Conservation (phyloP, 2,797 vertebrate genomes). For the Toxotes lorentzi region DNA sequence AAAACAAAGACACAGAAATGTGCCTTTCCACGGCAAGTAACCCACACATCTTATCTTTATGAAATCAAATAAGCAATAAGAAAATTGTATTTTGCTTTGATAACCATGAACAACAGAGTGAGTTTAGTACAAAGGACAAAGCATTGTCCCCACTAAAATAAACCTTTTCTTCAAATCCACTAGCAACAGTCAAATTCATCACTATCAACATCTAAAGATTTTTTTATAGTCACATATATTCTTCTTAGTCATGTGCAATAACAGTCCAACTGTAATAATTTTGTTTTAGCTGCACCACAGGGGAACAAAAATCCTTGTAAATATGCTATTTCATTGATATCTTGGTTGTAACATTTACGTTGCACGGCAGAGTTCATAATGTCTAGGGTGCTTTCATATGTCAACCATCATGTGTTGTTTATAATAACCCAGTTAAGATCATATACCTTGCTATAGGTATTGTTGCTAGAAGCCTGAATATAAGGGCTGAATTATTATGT, state of each 20-base stretch:
- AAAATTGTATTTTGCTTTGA: constrained; percentile 13
- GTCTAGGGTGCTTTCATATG: constrained; percentile 53
- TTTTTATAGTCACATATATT: constrained; percentile 19
- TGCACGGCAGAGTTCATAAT: constrained; percentile 40
- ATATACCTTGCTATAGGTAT: too few relatives aligned
- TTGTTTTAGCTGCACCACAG: constrained; percentile 22
- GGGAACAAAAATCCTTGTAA: constrained; percentile 33
- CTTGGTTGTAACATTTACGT: constrained; percentile 49
- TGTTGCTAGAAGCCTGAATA: constrained; percentile 37
- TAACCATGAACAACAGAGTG: constrained; percentile 6
- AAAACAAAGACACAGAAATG: constrained; percentile 21
- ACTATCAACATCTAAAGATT: constrained; percentile 1
- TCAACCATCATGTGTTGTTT: constrained; percentile 45
- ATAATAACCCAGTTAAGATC: constrained; percentile 51
- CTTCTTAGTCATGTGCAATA: constrained; percentile 24
- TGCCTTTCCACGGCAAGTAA: neutral
- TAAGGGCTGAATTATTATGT: constrained; percentile 50
- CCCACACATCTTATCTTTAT: neutral
- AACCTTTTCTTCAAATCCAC: neutral
- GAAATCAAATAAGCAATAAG: constrained; percentile 4
- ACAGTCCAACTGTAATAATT: constrained; percentile 33
- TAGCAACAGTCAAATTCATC: constrained; percentile 12
- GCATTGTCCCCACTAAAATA: neutral
- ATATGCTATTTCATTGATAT: constrained; percentile 45
- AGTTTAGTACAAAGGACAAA: constrained; percentile 10